These are phyloP conservation scores for Achatina immaculata DNA, from an alignment of 1,140 invertebrate species.

Conservation along the genomic window DNA sequence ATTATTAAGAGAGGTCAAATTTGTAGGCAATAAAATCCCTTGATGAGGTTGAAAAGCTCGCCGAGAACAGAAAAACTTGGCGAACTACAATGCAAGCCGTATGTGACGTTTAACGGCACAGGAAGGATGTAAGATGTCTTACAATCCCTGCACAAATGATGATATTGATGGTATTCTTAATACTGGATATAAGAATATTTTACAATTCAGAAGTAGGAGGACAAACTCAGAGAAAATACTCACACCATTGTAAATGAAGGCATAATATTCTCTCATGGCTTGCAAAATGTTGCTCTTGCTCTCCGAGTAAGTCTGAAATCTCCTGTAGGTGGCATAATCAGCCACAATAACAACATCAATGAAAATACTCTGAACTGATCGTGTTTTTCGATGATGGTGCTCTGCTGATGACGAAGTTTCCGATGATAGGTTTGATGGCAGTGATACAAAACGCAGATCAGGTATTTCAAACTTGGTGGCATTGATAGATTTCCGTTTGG, in stretches of 20 bases:
- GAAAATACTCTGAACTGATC: background rate
- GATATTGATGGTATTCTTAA: too few species aligned
- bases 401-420: slow-evolving; percentile 31
- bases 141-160: too few species aligned
- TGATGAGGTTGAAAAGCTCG: too few species aligned
- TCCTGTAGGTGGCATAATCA: background rate
- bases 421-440: slow-evolving; percentile 33
- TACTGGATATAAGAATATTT: too few species aligned
- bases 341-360: background rate
- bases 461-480: background rate
- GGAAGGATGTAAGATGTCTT: too few species aligned
- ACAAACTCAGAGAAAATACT: too few species aligned
- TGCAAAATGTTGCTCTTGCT: background rate
- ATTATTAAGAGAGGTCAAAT: too few species aligned
- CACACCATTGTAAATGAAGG: background rate
- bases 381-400: background rate
- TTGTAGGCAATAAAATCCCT: too few species aligned
- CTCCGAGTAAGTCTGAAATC: background rate
- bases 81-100: too few species aligned
- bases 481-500: background rate
- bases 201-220: too few species aligned
- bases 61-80: too few species aligned
- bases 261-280: background rate
- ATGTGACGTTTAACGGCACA: too few species aligned
- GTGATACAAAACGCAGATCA: background rate